Percentiles rank a stretch among this genome's conserved stretches.
phyloP scores from a whole-genome alignment of 1,140 invertebrate species.

The Euura lappo region DNA sequence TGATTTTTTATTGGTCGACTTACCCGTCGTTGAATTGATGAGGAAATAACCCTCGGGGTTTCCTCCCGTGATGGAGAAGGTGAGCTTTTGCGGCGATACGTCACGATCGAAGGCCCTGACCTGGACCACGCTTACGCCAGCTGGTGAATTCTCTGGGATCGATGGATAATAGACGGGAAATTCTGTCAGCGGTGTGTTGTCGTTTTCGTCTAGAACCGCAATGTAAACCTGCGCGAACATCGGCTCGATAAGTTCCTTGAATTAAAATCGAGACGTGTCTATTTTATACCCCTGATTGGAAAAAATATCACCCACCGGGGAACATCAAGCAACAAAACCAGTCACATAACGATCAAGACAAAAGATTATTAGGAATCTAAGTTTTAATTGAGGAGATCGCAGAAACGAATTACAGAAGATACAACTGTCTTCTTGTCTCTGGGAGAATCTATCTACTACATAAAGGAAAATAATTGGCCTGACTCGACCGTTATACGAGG shows the following conservation, averaged over 20 bases:
- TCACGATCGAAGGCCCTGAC: constrained; percentile 84
- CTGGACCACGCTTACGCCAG: constrained; percentile 75
- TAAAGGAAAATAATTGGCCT: too few species aligned
- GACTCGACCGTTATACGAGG: too few species aligned
- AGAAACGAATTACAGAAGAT: too few species aligned
- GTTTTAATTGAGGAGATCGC: too few species aligned
- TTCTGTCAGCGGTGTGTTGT: constrained; percentile 88
- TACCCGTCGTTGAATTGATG: constrained; percentile 86
- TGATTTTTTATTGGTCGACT: constrained; percentile 34
- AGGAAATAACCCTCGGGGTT: constrained; percentile 90
- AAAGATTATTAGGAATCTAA: too few species aligned
- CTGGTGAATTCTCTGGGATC: constrained; percentile 83
- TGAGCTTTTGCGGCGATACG: constrained; percentile 69
- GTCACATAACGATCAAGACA: too few species aligned
- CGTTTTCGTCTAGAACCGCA: constrained; percentile 89
- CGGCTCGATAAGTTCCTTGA: not conserved
- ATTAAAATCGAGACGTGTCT: constrained; percentile 15
- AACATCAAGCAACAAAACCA: too few species aligned
- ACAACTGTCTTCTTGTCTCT: too few species aligned
- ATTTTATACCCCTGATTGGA: not conserved
- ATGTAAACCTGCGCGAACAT: constrained; percentile 78
- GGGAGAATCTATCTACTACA: too few species aligned
- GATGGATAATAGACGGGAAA: constrained; percentile 85
- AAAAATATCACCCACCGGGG: too few species aligned
- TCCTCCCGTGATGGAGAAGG: constrained; percentile 85